Evolutionary conservation across 2,113 vertebrate genomes (phyloP).

Genomic region (Clarias batrachus): DNA sequence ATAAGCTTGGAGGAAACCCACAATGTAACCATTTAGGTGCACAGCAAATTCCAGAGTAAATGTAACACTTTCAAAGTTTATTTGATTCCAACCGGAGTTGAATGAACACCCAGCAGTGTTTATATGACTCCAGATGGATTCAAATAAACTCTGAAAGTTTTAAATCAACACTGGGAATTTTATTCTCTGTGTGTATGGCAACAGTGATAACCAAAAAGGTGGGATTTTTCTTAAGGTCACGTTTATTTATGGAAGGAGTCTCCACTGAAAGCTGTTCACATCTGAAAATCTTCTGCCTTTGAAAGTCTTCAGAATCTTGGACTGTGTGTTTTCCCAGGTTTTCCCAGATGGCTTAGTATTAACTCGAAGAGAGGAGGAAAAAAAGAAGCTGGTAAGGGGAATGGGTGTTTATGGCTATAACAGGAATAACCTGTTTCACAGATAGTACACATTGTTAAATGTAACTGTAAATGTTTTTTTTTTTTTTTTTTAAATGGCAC

Average conservation of each 20-base stretch:
- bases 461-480: neutral
- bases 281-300: neutral
- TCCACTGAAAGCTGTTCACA: neutral
- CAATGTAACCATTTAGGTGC: too few species aligned
- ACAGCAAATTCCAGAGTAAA: too few species aligned
- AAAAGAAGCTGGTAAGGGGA: neutral
- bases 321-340: neutral
- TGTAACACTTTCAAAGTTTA: too few species aligned
- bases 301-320: neutral
- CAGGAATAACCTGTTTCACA: neutral
- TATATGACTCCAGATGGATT: too few species aligned
- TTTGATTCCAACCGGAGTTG: too few species aligned
- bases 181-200: too few species aligned
- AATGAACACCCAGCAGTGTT: too few species aligned
- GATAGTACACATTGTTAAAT: neutral
- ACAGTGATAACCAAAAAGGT: neutral
- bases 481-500: too few species aligned
- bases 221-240: neutral
- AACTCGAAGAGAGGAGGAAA: neutral
- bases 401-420: neutral
- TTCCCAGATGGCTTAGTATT: neutral
- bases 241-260: neutral
- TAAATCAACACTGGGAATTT: too few species aligned
- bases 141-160: too few species aligned
- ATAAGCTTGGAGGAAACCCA: too few species aligned